Conservation (phyloP, 2,888 invertebrate species). For the Lacanobia oleracea region DNA sequence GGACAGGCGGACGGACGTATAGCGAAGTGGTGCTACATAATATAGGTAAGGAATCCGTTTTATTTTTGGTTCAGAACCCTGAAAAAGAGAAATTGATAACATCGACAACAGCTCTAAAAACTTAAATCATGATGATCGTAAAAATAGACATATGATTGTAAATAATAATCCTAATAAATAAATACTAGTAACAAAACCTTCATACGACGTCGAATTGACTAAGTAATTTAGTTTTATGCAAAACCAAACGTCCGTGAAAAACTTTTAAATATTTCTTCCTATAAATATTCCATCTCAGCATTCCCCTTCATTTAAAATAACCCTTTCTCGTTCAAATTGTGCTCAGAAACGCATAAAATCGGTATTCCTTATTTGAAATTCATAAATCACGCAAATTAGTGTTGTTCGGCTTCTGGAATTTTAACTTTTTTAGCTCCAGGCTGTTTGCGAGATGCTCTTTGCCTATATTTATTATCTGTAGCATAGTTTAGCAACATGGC, state of each 20-base stretch:
- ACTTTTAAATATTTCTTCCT: constrained; percentile 33
- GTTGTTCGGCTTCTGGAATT: constrained; percentile 73
- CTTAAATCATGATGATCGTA: no score
- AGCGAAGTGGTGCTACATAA: no score
- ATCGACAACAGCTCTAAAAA: no score
- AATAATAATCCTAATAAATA: no score
- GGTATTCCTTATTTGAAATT: constrained; percentile 72
- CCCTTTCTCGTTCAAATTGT: constrained; percentile 61
- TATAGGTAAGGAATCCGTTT: no score
- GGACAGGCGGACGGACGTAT: no score
- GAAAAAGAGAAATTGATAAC: no score
- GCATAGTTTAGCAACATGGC: constrained; percentile 44
- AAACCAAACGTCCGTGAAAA: constrained; percentile 8
- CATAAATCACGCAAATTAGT: constrained; percentile 76
- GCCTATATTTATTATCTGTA: constrained; percentile 55
- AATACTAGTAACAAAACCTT: no score
- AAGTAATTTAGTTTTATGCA: constrained; percentile 3
- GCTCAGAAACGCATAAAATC: constrained; percentile 65
- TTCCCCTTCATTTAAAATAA: constrained; percentile 60
- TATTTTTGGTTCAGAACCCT: no score
- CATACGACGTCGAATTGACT: no score
- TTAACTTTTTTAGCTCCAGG: constrained; percentile 66
- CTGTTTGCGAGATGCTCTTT: constrained; percentile 67
- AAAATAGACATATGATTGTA: no score
- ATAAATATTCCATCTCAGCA: constrained; percentile 39